Evolutionary conservation across 2,113 vertebrate species (phyloP).

Genomic region (Piprites chloris): DNA sequence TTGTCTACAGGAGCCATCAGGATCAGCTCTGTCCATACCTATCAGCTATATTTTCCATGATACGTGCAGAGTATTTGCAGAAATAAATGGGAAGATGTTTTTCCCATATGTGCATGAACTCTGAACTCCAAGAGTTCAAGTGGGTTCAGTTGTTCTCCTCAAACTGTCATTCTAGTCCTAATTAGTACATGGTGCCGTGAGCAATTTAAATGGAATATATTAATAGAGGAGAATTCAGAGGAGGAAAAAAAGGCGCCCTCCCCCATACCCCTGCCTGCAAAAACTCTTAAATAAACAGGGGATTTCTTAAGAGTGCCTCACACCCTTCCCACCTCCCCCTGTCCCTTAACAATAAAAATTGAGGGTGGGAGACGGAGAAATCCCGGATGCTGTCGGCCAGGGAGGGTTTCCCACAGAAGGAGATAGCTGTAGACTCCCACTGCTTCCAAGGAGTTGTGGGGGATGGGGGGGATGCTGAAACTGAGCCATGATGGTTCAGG

Average conservation of each 20-base stretch:
- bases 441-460: conserved; percentile 4
- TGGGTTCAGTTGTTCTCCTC: conserved; percentile 38
- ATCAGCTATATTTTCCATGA: conserved; percentile 46
- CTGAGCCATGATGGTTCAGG: conserved; percentile 9
- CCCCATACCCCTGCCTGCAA: conserved; percentile 31
- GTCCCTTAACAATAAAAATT: conserved; percentile 52
- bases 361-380: conserved; percentile 37
- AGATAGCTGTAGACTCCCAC: conserved; percentile 27
- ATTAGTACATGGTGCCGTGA: conserved; percentile 57
- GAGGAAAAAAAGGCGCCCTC: conserved; percentile 36
- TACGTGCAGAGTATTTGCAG: conserved; percentile 32
- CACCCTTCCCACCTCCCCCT: conserved; percentile 50
- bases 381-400: conserved; percentile 39
- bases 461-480: not conserved
- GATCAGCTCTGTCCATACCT: conserved; percentile 2
- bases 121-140: conserved; percentile 44
- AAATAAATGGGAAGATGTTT: conserved; percentile 60
- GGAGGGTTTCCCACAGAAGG: conserved; percentile 48
- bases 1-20: not conserved
- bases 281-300: conserved; percentile 64
- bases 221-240: conserved; percentile 64
- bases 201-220: conserved; percentile 73
- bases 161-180: conserved; percentile 32
- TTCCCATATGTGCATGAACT: conserved; percentile 49
- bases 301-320: conserved; percentile 62